Evolutionary conservation across 1,140 invertebrate genomes (phyloP), one percentile per base, ranked within the genome.

Genomic region (Planococcus citri): DNA sequence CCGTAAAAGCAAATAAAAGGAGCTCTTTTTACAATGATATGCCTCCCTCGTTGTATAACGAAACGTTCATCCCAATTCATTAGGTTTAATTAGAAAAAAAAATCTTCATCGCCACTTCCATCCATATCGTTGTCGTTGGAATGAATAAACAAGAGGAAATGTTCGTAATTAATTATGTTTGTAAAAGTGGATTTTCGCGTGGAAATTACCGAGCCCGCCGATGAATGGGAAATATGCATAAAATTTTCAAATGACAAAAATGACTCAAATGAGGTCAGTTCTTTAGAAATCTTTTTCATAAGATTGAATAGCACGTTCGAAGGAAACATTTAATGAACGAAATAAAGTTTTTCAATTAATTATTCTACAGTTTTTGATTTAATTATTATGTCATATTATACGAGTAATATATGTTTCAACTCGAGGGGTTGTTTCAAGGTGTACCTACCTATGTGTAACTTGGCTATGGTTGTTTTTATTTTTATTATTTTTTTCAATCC

Each of bases 131-230:
- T 33, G 29, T 6, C 29, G 29, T 33, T 33, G 3, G 29, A 33
- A 33, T 33, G 29, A 33, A 33, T 51, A 51, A 20, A 51, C 12
- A 17, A 20, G 41, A 51, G 41, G n/a, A 51, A 51, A 51, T n/a
- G n/a, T 51, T 51, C 41, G 41, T 51, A 51, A 51, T 51, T 51
- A 51, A 51, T 51, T 51, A 51, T 51, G n/a, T 51, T 51, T 6
- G 41, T 51, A 51, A 17, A 51, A 51, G 41, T 51, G 41, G 41
- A 51, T 51, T 51, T 17, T 51, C 41, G n/a, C 12, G 4, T 6
- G n/a, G 41, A 14, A 51, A 51, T 51, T 33, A 33, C 29, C 29
- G 29, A 33, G 29, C 29, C 12, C 29, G 3, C 29, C 4, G 41
- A 17, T 17, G 41, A 51, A 51, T 51, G 41, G 41, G 17, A 51